Evolutionary conservation across 1,140 invertebrate genomes (phyloP).

Genomic region (Atopsyche davidsoni): DNA sequence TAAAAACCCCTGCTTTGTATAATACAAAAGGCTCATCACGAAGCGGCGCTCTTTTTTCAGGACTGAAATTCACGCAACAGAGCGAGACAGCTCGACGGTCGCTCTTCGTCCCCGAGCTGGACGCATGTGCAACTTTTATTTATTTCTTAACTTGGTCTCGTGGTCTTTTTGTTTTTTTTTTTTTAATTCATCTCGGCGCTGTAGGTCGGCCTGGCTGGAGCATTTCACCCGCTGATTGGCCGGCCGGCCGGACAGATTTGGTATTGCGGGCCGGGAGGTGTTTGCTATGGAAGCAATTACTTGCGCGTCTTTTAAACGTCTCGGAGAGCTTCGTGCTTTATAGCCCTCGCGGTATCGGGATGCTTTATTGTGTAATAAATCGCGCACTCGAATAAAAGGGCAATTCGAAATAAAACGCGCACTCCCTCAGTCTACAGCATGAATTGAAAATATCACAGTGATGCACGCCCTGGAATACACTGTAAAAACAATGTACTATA

Average conservation of each 20-base stretch:
- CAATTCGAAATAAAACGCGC: too few species aligned
- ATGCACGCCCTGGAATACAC: too few species aligned
- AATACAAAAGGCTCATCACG: background rate
- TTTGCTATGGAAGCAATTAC: too few species aligned
- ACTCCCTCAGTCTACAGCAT: too few species aligned
- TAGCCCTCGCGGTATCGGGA: too few species aligned
- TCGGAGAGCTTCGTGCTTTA: too few species aligned
- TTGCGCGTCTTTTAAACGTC: too few species aligned
- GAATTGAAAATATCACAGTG: too few species aligned
- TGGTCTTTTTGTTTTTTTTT: slow-evolving; percentile 28
- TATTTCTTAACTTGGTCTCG: slow-evolving; percentile 44
- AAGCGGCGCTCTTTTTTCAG: background rate
- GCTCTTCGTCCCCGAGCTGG: slow-evolving; percentile 21
- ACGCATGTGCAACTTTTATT: slow-evolving; percentile 37
- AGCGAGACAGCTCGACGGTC: background rate
- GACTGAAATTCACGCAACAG: background rate
- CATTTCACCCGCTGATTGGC: slow-evolving; percentile 9
- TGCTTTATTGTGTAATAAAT: slow-evolving; percentile 4
- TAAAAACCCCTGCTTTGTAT: background rate
- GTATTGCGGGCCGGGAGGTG: background rate
- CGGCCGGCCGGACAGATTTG: background rate
- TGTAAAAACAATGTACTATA: too few species aligned
- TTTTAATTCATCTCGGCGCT: slow-evolving; percentile 18
- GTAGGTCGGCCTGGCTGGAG: slow-evolving; percentile 1
- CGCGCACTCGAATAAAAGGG: too few species aligned